Evolutionary conservation across 2,797 vertebrate species (phyloP).

Genomic region (Streptopelia turtur): DNA sequence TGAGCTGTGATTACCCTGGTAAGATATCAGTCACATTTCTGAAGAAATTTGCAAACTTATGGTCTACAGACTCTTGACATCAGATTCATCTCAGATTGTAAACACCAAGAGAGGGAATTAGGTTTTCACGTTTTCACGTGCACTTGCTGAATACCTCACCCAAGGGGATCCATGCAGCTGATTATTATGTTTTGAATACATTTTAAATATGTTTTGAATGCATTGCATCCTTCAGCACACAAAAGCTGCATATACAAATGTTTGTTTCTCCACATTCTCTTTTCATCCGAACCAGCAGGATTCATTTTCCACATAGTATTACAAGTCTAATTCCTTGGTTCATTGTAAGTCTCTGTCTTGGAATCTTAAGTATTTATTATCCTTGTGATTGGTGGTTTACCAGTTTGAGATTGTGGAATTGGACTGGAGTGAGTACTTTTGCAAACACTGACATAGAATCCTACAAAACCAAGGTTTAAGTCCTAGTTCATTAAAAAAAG

Average conservation of each 20-base stretch:
- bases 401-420: not conserved
- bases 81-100: not conserved
- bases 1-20: not conserved
- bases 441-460: not conserved
- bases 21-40: not conserved
- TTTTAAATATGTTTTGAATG: not conserved
- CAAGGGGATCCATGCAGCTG: not conserved
- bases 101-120: not conserved
- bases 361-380: not conserved
- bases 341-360: not conserved
- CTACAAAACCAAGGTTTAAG: not conserved
- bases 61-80: not conserved
- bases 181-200: not conserved
- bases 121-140: not conserved
- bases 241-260: rapidly evolving
- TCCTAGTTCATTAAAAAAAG: not conserved
- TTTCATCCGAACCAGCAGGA: not conserved
- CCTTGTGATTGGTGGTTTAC: not conserved
- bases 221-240: not conserved
- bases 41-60: not conserved
- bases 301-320: not conserved
- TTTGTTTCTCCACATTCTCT: not conserved
- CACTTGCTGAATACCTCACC: not conserved
- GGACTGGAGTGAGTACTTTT: not conserved
- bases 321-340: not conserved